phyloP scores from a whole-genome alignment of 2,888 invertebrate genomes.

The Lithophane socia region DNA sequence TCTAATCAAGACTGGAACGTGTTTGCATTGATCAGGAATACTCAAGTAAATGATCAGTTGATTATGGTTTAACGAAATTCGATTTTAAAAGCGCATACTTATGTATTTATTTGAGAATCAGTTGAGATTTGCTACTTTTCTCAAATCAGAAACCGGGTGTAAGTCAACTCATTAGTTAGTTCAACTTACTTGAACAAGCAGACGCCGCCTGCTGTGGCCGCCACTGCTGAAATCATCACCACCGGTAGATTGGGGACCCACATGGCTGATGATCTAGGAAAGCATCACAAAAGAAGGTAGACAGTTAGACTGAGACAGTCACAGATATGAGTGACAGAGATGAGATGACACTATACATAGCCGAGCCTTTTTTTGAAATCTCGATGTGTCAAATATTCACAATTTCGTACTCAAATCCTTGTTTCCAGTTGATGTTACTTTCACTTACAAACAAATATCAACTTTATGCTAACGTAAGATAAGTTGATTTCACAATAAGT shows the following conservation, averaged over 20 bases:
- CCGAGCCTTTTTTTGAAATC: background rate
- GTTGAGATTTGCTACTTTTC: no score
- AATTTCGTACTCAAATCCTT: background rate
- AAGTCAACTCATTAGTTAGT: no score
- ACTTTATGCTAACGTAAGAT: no score
- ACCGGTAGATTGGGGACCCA: slow-evolving; percentile 88
- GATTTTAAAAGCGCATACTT: no score
- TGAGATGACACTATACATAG: background rate
- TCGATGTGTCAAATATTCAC: background rate
- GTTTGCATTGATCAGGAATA: no score
- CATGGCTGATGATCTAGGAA: slow-evolving; percentile 67
- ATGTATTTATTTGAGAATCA: no score
- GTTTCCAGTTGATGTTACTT: no score
- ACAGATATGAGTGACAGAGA: background rate
- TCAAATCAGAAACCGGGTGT: no score
- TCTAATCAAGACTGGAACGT: no score
- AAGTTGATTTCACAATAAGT: background rate
- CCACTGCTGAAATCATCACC: slow-evolving; percentile 87
- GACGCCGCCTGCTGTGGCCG: slow-evolving; percentile 87
- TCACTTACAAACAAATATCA: background rate
- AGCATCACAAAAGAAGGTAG: background rate
- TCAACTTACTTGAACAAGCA: slow-evolving; percentile 90
- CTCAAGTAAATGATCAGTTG: no score
- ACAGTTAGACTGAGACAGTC: background rate
- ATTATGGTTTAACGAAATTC: no score